Conservation (phyloP, 2,888 invertebrate genomes). For the Labia minor region DNA sequence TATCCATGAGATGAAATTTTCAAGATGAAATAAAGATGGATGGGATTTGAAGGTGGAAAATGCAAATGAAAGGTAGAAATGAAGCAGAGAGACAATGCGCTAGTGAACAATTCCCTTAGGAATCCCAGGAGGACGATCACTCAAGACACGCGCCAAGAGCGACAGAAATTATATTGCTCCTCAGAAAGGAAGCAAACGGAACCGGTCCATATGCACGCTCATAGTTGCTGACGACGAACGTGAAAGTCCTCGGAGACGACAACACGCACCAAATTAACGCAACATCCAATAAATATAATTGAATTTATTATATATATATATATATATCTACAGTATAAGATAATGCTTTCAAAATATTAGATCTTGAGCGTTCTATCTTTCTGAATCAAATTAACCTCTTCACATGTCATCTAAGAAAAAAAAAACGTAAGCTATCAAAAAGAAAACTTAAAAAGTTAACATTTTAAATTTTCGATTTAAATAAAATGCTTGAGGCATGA, state of each 20-base stretch:
- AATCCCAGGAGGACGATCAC: slow-evolving; percentile 7
- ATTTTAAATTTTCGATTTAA: no score
- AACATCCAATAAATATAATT: not conserved
- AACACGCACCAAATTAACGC: not conserved
- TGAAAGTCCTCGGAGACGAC: not conserved
- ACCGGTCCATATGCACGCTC: not conserved
- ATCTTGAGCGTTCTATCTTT: not conserved
- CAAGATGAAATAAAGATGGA: not conserved
- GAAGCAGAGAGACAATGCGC: not conserved
- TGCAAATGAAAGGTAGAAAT: slow-evolving; percentile 2
- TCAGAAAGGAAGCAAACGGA: not conserved
- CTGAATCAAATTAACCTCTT: slow-evolving; percentile 3
- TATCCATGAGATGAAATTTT: no score
- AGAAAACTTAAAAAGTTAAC: no score
- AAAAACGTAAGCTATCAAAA: no score
- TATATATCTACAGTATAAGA: no score
- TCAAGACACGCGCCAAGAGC: not conserved
- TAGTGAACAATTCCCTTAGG: not conserved
- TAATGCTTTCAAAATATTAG: slow-evolving; percentile 1
- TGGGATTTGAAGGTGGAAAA: not conserved
- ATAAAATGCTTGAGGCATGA: no score
- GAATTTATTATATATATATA: not conserved
- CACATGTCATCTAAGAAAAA: not conserved
- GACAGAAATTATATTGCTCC: slow-evolving; percentile 9
- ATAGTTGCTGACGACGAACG: not conserved